Conservation (phyloP, 2,797 vertebrate species). For the Muraenolepis orangiensis region DNA sequence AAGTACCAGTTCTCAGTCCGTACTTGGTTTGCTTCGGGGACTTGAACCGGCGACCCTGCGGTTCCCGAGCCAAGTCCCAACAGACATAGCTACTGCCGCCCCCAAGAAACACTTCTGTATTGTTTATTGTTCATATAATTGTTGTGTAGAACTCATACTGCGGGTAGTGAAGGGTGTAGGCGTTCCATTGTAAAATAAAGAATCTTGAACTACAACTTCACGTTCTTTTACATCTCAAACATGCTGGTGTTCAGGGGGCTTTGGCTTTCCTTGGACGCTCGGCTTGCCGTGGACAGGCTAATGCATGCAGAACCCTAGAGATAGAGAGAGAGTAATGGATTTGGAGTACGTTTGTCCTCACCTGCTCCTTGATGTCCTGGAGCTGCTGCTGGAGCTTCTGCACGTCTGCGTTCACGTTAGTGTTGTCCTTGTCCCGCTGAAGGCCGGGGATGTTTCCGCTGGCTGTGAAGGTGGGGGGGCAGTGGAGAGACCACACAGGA, state of each 20-base stretch:
- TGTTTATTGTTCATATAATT: too few species aligned
- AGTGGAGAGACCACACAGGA: slow-evolving; percentile 10
- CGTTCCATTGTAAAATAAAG: too few species aligned
- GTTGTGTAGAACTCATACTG: too few species aligned
- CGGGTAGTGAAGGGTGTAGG: too few species aligned
- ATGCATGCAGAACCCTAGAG: too few species aligned
- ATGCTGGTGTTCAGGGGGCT: background rate
- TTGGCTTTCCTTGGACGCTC: background rate
- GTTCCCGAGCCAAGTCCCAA: too few species aligned
- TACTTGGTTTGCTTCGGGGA: too few species aligned
- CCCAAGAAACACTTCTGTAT: too few species aligned
- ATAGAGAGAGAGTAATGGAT: background rate
- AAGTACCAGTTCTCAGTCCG: too few species aligned
- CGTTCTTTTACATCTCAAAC: background rate
- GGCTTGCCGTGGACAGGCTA: background rate
- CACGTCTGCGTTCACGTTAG: slow-evolving; percentile 97
- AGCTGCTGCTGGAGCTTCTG: slow-evolving; percentile 98
- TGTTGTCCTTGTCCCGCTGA: slow-evolving; percentile 98
- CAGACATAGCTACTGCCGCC: too few species aligned
- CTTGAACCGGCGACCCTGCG: too few species aligned
- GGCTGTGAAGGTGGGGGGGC: slow-evolving; percentile 72
- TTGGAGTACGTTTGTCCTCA: slow-evolving; percentile 41
- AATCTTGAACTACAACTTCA: too few species aligned
- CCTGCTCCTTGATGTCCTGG: slow-evolving; percentile 99
- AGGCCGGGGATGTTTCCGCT: slow-evolving; percentile 93